Base-by-base conservation (phyloP, 2,888 invertebrate genomes). In the Argynnis bischoffii region DNA sequence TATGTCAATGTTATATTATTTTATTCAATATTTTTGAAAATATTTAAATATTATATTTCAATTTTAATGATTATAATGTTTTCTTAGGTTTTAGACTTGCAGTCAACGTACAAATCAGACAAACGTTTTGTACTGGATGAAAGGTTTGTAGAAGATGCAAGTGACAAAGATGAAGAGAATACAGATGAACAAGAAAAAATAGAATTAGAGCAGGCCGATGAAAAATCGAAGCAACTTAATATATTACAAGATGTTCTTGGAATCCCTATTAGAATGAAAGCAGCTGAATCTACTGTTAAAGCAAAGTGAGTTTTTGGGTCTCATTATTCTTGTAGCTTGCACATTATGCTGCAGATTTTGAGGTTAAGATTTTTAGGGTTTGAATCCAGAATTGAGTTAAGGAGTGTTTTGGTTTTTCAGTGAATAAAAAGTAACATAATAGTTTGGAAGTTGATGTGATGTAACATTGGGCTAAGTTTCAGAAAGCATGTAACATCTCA, bases 51-150 rank as follows among this genome's bases (percentile, higher is more conserved):
- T 59, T 55, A 41, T 69, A 64, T 61, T 64, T 59, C 59, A 69
- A 26, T 69, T 71, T 48, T n/a, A 35, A 15, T 15, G 1, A 41
- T 41, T 41, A 67, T n/a, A n/a, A n/a, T 6, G 16, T 26, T 51
- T 53, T 73, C 75, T 18, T 78, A 95, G 95, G 89, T 95, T 77
- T 91, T 96, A 82, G 94, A 95, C 85, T 92, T 97, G 76, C 96
- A 97, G 92, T 94, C 95, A 57, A 94, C 94, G 78, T 95, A 94
- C 86, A 95, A 95, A 81, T 94, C 95, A 81, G 97, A 97, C 88
- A 94, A 95, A 78, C 94, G 97, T 79, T 97, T 97, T 87, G 89
- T 91, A 74, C 90, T 97, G 79, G 96, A 96, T 87, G 93, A 95
- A 77, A 94, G 95, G 74, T 97, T 97, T 84, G 86, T 94, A 61